Evolutionary conservation across 2,888 invertebrate genomes (phyloP).

Genomic region (Drymonia ruficornis): DNA sequence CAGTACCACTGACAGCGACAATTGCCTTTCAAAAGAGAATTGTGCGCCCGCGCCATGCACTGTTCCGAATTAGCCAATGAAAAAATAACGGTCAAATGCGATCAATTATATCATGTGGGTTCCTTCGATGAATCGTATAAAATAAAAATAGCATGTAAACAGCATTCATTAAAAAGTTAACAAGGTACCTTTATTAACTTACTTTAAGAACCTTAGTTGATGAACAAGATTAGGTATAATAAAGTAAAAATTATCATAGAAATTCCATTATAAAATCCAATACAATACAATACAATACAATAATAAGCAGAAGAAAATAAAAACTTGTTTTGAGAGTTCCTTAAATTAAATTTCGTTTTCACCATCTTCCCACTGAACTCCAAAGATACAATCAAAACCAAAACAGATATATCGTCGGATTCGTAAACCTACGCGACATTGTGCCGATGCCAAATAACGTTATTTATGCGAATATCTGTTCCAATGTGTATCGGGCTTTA

Average conservation of each 20-base stretch:
- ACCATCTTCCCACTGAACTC: constrained; percentile 17
- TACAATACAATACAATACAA: too few species aligned
- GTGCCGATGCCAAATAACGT: constrained; percentile 44
- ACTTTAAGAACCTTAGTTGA: too few species aligned
- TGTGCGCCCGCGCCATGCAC: constrained; percentile 13
- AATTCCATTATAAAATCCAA: too few species aligned
- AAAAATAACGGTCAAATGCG: not conserved
- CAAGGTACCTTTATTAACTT: too few species aligned
- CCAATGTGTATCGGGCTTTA: constrained; percentile 28
- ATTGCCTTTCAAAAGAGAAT: constrained; percentile 23
- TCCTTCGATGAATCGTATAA: too few species aligned
- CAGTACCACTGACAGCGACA: constrained; percentile 10
- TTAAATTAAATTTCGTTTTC: not conserved
- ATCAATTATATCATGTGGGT: too few species aligned
- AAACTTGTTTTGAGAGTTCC: too few species aligned
- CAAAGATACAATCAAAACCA: constrained; percentile 26
- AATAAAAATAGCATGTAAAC: too few species aligned
- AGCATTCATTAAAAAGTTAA: too few species aligned
- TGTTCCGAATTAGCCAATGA: constrained; percentile 21
- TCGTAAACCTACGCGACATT: constrained; percentile 39
- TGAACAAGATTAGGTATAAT: too few species aligned
- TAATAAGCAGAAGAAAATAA: too few species aligned
- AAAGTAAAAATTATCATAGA: too few species aligned
- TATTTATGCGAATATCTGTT: constrained; percentile 45
- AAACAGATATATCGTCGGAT: constrained; percentile 41